Conservation (phyloP, 2,797 vertebrate genomes). For the Poliocrania exsul region DNA sequence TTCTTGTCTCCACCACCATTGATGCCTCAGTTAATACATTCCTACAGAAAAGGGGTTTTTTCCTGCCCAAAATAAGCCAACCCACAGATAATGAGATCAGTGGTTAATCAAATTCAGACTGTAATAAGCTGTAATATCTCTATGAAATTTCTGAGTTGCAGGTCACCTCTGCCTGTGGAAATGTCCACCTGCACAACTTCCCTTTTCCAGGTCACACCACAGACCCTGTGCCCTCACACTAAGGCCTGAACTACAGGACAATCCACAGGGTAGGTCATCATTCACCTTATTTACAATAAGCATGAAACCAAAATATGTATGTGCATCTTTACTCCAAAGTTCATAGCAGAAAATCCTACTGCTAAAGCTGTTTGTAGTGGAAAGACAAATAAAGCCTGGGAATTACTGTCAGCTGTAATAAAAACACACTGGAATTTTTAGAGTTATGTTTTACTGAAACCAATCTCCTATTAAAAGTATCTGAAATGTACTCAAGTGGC, state of each 20-base stretch:
- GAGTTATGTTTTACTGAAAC: not conserved
- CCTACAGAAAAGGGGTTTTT: not conserved
- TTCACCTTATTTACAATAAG: not conserved
- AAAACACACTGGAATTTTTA: not conserved
- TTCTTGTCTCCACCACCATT: not conserved
- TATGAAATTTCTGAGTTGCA: not conserved
- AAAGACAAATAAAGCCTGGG: not conserved
- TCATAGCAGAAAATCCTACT: not conserved
- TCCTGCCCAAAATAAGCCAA: not conserved
- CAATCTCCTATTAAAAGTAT: not conserved
- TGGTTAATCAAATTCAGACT: not conserved
- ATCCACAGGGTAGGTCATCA: not conserved
- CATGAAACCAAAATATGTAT: not conserved
- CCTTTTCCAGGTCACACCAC: not conserved
- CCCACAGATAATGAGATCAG: not conserved
- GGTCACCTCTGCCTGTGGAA: no score
- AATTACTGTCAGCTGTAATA: not conserved
- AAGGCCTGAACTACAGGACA: not conserved
- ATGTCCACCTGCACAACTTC: not conserved
- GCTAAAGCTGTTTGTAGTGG: not conserved
- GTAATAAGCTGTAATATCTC: not conserved
- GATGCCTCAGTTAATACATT: not conserved
- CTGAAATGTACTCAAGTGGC: constrained; percentile 38
- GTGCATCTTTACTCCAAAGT: not conserved
- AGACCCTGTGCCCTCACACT: not conserved